Conservation (phyloP, 2,797 vertebrate species). For the Trachurus trachurus region DNA sequence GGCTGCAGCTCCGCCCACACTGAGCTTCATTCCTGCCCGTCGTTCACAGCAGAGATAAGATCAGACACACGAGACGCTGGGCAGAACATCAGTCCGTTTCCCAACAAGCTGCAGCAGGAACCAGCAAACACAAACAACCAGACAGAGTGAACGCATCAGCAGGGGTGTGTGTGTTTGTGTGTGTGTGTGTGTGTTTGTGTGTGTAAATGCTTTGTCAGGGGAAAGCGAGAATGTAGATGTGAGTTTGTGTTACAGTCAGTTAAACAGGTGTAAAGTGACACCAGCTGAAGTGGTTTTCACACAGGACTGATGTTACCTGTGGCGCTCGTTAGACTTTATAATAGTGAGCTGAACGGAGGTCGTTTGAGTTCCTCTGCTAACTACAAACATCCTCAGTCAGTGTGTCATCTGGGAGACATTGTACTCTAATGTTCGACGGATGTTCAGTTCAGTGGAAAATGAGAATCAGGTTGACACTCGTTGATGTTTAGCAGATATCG, state of each 20-base stretch:
- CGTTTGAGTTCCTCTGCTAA: background rate
- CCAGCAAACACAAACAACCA: background rate
- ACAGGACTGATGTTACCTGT: slow-evolving; percentile 9
- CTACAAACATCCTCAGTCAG: background rate
- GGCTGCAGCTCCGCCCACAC: too few relatives aligned
- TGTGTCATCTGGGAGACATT: too few relatives aligned
- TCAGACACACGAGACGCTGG: slow-evolving; percentile 15
- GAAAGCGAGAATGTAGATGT: background rate
- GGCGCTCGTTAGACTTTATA: background rate
- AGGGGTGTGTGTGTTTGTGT: background rate
- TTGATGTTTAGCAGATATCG: too few relatives aligned
- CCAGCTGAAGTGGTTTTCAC: slow-evolving; percentile 10
- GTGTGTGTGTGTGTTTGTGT: too few relatives aligned
- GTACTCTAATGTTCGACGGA: too few relatives aligned
- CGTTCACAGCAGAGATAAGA: slow-evolving; percentile 20
- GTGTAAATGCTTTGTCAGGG: background rate
- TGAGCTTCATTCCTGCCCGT: slow-evolving; percentile 21
- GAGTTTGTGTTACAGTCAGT: background rate
- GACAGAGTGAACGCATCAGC: background rate
- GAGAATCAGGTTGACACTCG: too few relatives aligned
- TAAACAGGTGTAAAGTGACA: background rate
- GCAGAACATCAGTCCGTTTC: background rate
- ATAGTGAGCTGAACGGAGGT: background rate
- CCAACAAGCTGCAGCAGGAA: slow-evolving; percentile 34
- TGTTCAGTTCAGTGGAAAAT: too few relatives aligned